Conservation (phyloP, 2,113 vertebrate species). For the Anas platyrhynchos region DNA sequence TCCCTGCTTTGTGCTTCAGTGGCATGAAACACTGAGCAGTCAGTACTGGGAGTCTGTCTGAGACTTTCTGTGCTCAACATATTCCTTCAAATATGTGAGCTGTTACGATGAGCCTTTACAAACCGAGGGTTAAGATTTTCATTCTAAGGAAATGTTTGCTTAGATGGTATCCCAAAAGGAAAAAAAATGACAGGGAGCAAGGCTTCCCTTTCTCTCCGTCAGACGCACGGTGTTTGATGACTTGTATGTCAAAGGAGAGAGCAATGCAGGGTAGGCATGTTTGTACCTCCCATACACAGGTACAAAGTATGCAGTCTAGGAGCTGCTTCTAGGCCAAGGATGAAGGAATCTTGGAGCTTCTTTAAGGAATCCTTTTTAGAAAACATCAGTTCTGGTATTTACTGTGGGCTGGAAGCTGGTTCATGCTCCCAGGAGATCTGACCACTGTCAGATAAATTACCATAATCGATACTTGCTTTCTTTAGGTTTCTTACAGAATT, state of each 20-base stretch:
- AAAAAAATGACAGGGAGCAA: not conserved
- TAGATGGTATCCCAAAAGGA: not conserved
- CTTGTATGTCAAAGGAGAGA: not conserved
- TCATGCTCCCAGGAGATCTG: not conserved
- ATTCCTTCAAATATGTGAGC: not conserved
- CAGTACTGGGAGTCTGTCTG: not conserved
- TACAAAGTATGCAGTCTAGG: not conserved
- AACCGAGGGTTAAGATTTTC: not conserved
- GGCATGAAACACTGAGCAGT: not conserved
- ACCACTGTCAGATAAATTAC: not conserved
- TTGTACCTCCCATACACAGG: not conserved
- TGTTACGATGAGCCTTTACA: not conserved
- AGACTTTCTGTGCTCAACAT: not conserved
- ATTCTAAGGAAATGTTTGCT: not conserved
- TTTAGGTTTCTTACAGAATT: not conserved
- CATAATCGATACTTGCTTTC: not conserved
- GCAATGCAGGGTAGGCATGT: not conserved
- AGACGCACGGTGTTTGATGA: not conserved
- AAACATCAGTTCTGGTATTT: not conserved
- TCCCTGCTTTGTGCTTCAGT: not conserved
- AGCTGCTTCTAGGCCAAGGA: not conserved
- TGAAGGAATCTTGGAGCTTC: not conserved
- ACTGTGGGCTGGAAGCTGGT: not conserved
- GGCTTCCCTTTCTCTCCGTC: not conserved
- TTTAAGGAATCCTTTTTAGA: not conserved